These are phyloP conservation scores for Graphium colonna DNA, from an alignment of 2,888 invertebrate species.

Conservation along the genomic window DNA sequence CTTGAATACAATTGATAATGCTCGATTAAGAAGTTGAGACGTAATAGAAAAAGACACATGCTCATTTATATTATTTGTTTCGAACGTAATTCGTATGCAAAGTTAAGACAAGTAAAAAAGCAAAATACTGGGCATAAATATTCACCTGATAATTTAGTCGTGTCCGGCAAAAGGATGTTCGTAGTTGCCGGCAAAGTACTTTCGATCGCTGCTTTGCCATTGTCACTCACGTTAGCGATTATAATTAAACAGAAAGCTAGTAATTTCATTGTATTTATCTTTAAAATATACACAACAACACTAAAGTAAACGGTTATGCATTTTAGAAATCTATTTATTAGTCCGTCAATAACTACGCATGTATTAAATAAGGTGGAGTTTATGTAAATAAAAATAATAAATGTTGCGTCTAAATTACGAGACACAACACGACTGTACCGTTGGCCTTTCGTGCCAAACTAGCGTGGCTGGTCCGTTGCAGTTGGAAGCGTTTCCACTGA, in stretches of 20 bases:
- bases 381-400: background rate
- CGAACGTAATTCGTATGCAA: too few species aligned
- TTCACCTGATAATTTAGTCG: constrained; percentile 59
- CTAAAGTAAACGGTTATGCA: background rate
- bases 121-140: too few species aligned
- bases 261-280: constrained; percentile 52
- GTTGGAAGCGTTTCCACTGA: constrained; percentile 7
- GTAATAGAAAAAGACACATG: too few species aligned
- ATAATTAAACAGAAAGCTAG: constrained; percentile 58
- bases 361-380: background rate
- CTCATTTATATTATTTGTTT: too few species aligned
- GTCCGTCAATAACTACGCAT: background rate
- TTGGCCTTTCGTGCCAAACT: constrained; percentile 13
- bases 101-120: too few species aligned
- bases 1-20: too few species aligned
- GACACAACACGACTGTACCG: constrained; percentile 9
- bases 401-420: background rate
- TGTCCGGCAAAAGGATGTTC: constrained; percentile 56
- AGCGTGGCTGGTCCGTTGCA: constrained; percentile 6
- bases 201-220: constrained; percentile 68
- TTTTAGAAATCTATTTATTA: background rate
- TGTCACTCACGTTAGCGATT: constrained; percentile 58
- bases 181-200: constrained; percentile 51
- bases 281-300: background rate
- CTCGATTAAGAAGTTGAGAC: too few species aligned